Evolutionary conservation across 2,113 vertebrate genomes (phyloP).

Genomic region (Ciconia maguari): DNA sequence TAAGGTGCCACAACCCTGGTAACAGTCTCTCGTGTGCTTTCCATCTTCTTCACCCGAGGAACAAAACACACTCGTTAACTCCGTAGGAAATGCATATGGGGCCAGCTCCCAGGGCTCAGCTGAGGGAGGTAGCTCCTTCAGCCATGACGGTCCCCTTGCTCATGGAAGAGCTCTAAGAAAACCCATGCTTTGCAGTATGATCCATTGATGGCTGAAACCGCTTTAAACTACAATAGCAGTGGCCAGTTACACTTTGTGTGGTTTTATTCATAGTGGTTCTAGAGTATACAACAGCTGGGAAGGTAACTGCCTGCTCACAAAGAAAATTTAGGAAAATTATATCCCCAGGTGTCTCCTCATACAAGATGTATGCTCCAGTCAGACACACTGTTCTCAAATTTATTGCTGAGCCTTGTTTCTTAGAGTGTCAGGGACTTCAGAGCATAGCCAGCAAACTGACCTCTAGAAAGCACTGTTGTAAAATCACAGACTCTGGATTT

Average conservation of each 20-base stretch:
- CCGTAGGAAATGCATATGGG: neutral
- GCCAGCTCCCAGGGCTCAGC: neutral
- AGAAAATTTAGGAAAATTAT: neutral
- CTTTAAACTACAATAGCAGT: neutral
- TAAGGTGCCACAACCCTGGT: neutral
- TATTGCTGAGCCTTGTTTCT: neutral
- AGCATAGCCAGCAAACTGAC: neutral
- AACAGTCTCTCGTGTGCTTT: neutral
- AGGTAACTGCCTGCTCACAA: neutral
- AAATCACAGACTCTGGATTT: neutral
- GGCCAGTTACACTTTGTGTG: neutral
- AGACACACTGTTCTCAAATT: neutral
- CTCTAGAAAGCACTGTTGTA: neutral
- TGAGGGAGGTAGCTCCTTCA: neutral
- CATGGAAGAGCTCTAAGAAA: neutral
- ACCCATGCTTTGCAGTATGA: neutral
- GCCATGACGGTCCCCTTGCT: neutral
- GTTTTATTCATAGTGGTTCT: neutral
- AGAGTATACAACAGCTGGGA: neutral
- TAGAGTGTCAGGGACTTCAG: neutral
- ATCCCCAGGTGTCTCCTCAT: neutral
- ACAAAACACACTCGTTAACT: neutral
- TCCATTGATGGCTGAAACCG: neutral
- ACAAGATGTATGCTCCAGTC: neutral
- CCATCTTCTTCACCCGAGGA: neutral